Conservation (phyloP, 2,797 vertebrate genomes). For the Squalus acanthias region DNA sequence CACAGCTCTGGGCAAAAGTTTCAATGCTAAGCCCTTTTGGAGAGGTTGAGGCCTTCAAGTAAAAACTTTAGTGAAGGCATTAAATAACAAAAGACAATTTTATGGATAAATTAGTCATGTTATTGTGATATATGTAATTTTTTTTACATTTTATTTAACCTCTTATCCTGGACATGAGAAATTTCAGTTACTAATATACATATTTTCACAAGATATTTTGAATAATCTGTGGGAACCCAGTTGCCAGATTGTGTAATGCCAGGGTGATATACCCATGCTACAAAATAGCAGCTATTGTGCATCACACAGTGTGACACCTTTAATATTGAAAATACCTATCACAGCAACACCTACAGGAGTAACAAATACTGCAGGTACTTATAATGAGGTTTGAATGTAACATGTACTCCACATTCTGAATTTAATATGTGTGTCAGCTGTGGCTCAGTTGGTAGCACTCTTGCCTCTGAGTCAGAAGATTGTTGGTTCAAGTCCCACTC, state of each 20-base stretch:
- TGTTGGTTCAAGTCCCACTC: no score
- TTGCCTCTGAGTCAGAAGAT: no score
- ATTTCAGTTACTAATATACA: background rate
- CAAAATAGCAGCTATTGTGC: background rate
- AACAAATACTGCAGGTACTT: background rate
- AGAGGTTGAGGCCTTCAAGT: no score
- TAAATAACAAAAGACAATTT: no score
- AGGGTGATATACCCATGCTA: background rate
- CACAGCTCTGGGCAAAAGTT: no score
- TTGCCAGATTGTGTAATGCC: background rate
- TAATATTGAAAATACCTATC: background rate
- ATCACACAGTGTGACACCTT: background rate
- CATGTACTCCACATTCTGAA: background rate
- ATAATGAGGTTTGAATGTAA: background rate
- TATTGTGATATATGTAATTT: background rate
- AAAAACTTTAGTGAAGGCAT: no score
- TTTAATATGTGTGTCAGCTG: background rate
- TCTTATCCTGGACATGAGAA: background rate
- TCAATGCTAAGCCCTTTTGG: no score
- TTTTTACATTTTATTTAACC: background rate
- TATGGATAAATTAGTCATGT: background rate
- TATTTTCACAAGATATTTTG: background rate
- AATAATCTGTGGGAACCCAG: background rate
- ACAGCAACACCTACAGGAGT: background rate
- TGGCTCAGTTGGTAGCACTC: no score